Conservation (phyloP, 2,797 vertebrate species). For the Passerculus sandwichensis region DNA sequence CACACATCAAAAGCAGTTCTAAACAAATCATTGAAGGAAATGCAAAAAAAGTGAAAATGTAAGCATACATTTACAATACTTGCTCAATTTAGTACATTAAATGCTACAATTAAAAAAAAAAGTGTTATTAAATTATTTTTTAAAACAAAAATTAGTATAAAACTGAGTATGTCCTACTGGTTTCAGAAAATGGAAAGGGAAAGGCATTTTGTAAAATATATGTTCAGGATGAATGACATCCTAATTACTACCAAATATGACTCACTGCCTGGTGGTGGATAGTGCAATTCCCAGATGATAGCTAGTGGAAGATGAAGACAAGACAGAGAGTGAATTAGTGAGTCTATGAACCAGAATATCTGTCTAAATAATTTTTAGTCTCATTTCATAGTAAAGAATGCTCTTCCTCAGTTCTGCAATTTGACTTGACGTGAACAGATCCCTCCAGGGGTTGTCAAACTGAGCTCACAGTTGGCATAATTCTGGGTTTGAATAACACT, state of each 20-base stretch:
- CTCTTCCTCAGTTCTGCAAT: conserved; percentile 48
- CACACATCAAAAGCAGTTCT: background rate
- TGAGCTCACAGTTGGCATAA: conserved; percentile 46
- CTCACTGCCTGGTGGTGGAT: background rate
- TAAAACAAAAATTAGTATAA: background rate
- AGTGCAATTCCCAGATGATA: conserved; percentile 8
- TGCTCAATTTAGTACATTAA: background rate
- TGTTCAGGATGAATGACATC: conserved; percentile 18
- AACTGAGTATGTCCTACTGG: background rate
- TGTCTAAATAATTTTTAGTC: conserved; percentile 59
- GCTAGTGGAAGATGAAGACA: background rate
- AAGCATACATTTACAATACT: background rate
- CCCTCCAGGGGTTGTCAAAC: conserved; percentile 51
- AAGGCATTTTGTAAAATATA: background rate
- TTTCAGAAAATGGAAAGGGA: background rate
- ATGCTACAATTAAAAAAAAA: background rate
- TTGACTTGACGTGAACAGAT: conserved; percentile 55
- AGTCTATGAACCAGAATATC: conserved; percentile 51
- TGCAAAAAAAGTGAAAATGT: background rate
- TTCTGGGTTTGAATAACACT: conserved; percentile 50
- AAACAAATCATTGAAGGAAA: background rate
- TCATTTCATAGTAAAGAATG: conserved; percentile 44
- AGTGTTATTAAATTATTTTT: background rate
- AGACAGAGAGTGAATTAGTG: conserved; percentile 38
- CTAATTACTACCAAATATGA: conserved; percentile 38